phyloP scores from a whole-genome alignment of 2,888 invertebrate species.

The Oxyscelio sp. region DNA sequence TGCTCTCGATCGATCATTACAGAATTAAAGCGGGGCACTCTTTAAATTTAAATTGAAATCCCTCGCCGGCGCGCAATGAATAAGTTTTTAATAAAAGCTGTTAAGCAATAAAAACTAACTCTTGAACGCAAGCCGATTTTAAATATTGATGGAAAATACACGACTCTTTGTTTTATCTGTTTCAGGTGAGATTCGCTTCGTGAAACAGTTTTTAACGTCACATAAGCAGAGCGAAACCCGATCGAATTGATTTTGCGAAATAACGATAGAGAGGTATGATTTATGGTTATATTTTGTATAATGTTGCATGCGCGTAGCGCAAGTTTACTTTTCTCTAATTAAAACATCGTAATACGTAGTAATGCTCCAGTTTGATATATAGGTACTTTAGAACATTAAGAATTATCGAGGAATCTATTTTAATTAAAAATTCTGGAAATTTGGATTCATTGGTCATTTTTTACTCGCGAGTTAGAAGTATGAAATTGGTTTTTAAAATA shows the following conservation, averaged over 20 bases:
- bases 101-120: too few species aligned
- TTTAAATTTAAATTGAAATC: conserved; percentile 34
- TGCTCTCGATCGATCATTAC: conserved; percentile 56
- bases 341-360: conserved; percentile 61
- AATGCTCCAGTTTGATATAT: conserved; percentile 46
- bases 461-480: conserved; percentile 8
- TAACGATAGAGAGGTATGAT: conserved; percentile 37
- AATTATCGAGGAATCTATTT: conserved; percentile 57
- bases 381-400: conserved; percentile 40
- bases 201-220: background rate
- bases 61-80: background rate
- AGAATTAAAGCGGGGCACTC: conserved; percentile 63
- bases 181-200: too few species aligned
- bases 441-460: conserved; percentile 17
- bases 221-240: conserved; percentile 6
- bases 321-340: conserved; percentile 64
- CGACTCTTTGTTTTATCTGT: background rate
- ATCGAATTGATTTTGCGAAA: conserved; percentile 41
- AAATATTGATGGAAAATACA: conserved; percentile 4
- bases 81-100: too few species aligned
- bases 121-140: too few species aligned
- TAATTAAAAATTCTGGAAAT: conserved; percentile 56
- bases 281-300: conserved; percentile 42
- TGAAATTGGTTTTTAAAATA: conserved; percentile 16
- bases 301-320: conserved; percentile 12